These are phyloP conservation scores for Acleris sparsana DNA, from an alignment of 2,888 invertebrate species.

Conservation along the genomic window DNA sequence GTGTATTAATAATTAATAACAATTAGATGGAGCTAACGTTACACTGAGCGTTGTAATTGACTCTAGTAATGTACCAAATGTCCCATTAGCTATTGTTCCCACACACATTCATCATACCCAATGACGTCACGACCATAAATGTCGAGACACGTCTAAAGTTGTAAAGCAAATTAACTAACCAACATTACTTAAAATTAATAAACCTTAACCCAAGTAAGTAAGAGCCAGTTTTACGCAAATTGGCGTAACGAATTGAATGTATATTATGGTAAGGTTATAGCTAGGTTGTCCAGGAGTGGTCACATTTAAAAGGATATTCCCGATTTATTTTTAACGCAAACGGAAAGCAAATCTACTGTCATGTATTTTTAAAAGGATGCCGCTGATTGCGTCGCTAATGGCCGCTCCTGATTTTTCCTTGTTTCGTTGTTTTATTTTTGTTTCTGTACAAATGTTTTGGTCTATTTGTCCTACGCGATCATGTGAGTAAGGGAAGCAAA, in stretches of 20 bases:
- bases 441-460: not conserved
- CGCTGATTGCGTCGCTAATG: constrained; percentile 23
- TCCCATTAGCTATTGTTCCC: constrained; percentile 24
- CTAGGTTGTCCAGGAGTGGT: constrained; percentile 18
- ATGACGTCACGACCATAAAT: constrained; percentile 49
- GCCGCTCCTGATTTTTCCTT: constrained; percentile 9
- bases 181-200: constrained; percentile 31
- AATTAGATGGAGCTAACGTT: constrained; percentile 9
- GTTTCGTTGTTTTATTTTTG: constrained; percentile 2
- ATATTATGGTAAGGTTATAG: constrained; percentile 27
- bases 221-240: constrained; percentile 15
- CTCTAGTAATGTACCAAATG: constrained; percentile 20
- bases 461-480: not conserved
- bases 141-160: constrained; percentile 50
- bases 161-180: constrained; percentile 39
- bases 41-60: constrained; percentile 17
- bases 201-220: constrained; percentile 11
- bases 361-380: constrained; percentile 18
- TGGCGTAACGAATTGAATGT: constrained; percentile 26
- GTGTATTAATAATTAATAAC: constrained; percentile 6
- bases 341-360: constrained; percentile 17
- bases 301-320: constrained; percentile 27
- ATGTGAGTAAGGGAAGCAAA: not conserved
- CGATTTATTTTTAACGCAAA: constrained; percentile 18
- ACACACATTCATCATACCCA: constrained; percentile 38